Base-by-base conservation (phyloP, 2,113 vertebrate species). In the Eurystomus gularis region DNA sequence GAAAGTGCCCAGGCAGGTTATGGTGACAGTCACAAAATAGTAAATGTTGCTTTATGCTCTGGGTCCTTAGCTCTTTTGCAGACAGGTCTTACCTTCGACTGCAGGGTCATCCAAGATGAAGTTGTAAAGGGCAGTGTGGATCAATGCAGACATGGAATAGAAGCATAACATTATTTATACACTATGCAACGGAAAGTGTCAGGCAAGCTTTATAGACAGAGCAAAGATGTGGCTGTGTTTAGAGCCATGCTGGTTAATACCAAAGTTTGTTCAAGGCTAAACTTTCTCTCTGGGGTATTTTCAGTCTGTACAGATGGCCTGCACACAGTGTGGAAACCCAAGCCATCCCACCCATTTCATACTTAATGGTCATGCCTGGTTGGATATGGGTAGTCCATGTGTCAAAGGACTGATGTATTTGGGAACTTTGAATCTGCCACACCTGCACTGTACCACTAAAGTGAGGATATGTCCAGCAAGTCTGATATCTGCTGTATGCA, bases 101-200 rank as follows among this genome's bases (percentile, higher is more conserved):
- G n/a, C 62, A 49, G 65, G 70, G 77, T 95, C 88, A 82, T 54
- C 77, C 70, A 31, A 72, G 69, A 78, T 79, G 83, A 94, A 79
- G 83, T 58, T 91, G 57, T 84, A 96, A 94, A 97, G 83, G 82
- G 64, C 88, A 82, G 16, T 2, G 6, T 29, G 71, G 92, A 93
- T 96, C 86, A 79, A 84, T 82, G 72, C 0, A 0, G 37, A 64
- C 28, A 65, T 55, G 37, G 55, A 86, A 33, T 10, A 83, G 87
- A 71, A 92, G 28, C n/a, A 57, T 33, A 29, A 13, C 17, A 28
- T 81, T 93, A 62, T 75, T 88, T 86, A 76, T 86, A 71, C 35
- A 12, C 44, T 49, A n/a, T 46, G 46, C 72, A 89, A 78, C 60
- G 81, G 64, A 70, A 91, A 95, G 71, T 18, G 44, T 46, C 85